Conservation (phyloP, 2,888 invertebrate genomes). For the Ellobium chinense region DNA sequence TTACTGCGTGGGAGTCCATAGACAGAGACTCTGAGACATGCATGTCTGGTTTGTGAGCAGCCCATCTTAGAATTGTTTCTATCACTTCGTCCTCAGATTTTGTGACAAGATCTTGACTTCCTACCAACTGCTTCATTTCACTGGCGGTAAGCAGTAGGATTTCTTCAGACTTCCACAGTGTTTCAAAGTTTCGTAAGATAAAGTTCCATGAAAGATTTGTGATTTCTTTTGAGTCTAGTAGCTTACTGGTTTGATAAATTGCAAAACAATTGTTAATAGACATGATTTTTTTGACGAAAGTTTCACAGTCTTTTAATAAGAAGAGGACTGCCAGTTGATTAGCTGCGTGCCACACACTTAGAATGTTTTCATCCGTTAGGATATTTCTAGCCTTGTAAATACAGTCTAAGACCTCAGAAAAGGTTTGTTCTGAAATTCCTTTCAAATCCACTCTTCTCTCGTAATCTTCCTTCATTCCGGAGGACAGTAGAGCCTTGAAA, state of each 20-base stretch:
- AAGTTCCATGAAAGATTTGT: not conserved
- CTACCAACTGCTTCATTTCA: not conserved
- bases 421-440: not conserved
- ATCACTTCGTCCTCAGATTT: not conserved
- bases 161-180: not conserved
- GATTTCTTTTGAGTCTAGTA: slow-evolving; percentile 5
- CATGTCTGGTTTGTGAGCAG: not conserved
- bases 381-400: not conserved
- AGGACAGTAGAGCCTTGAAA: not conserved
- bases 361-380: not conserved
- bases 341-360: slow-evolving; percentile 14
- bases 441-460: not conserved
- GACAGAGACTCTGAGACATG: too few species aligned
- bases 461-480: slow-evolving; percentile 2
- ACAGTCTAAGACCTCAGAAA: not conserved
- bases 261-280: not conserved
- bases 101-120: not conserved
- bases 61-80: not conserved
- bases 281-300: not conserved
- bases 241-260: not conserved
- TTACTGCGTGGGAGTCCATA: too few species aligned
- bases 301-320: not conserved
- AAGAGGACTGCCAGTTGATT: not conserved
- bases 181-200: slow-evolving; percentile 6
- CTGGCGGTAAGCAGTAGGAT: not conserved